Conservation (phyloP, 2,888 invertebrate species). For the Lymantria dispar region DNA sequence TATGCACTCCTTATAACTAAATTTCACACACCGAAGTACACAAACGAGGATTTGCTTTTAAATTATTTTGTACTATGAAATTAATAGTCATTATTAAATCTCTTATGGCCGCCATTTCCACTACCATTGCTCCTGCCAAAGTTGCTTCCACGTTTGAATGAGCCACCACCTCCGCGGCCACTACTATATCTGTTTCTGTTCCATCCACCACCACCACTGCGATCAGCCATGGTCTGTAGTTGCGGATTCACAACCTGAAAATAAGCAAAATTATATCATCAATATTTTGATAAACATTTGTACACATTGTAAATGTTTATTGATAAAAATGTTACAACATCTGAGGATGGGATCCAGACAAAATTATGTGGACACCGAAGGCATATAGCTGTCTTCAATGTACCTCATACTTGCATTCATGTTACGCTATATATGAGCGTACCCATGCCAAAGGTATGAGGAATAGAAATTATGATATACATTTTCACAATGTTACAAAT, state of each 20-base stretch:
- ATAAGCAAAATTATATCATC: conserved; percentile 8
- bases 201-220: conserved; percentile 84
- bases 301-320: neutral
- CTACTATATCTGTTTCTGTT: conserved; percentile 77
- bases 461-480: conserved; percentile 37
- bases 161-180: conserved; percentile 74
- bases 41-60: conserved; percentile 68
- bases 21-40: conserved; percentile 56
- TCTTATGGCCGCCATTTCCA: conserved; percentile 56
- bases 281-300: neutral
- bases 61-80: conserved; percentile 35
- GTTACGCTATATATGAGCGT: conserved; percentile 84
- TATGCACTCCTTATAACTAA: conserved; percentile 39
- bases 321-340: conserved; percentile 77
- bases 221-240: conserved; percentile 89
- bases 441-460: conserved; percentile 91
- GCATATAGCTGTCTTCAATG: conserved; percentile 85
- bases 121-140: conserved; percentile 68
- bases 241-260: conserved; percentile 91
- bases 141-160: conserved; percentile 73
- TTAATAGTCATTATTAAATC: conserved; percentile 74
- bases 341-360: conserved; percentile 91
- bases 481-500: neutral
- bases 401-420: conserved; percentile 91
- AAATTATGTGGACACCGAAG: conserved; percentile 89